A percentile compares a stretch with the other conserved stretches of the same genome.
Evolutionary conservation across 2,797 vertebrate species (phyloP).

Genomic region (Hephaestus fuliginosus): DNA sequence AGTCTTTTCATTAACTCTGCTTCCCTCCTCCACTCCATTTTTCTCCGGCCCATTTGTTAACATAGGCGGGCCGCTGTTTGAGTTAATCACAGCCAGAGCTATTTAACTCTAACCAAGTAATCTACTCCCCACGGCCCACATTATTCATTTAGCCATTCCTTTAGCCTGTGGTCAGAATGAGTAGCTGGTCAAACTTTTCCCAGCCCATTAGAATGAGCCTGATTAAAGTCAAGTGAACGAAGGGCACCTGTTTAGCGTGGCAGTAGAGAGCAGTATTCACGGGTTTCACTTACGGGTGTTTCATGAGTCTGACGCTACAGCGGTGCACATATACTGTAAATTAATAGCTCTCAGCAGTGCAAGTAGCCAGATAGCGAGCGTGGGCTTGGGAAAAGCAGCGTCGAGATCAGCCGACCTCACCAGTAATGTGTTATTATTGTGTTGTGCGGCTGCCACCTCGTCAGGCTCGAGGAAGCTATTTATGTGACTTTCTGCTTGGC

Average conservation of each 20-base stretch:
- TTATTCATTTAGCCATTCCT: slow-evolving; percentile 41
- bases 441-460: slow-evolving; percentile 62
- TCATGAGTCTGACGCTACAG: background rate
- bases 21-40: slow-evolving; percentile 22
- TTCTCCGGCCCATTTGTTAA: slow-evolving; percentile 24
- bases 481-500: slow-evolving; percentile 65
- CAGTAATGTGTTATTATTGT: slow-evolving; percentile 73
- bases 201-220: slow-evolving; percentile 22
- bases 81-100: slow-evolving; percentile 35
- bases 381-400: slow-evolving; percentile 16
- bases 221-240: slow-evolving; percentile 10
- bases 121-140: slow-evolving; percentile 27
- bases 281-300: background rate
- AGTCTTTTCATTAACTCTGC: background rate
- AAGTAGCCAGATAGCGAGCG: slow-evolving; percentile 5
- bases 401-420: slow-evolving; percentile 44
- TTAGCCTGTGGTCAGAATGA: slow-evolving; percentile 13
- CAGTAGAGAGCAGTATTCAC: background rate
- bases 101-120: slow-evolving; percentile 38
- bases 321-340: background rate
- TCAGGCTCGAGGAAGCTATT: slow-evolving; percentile 75
- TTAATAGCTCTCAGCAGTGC: background rate
- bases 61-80: slow-evolving; percentile 26
- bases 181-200: slow-evolving; percentile 31
- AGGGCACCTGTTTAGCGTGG: slow-evolving; percentile 7